phyloP scores from a whole-genome alignment of 2,113 vertebrate genomes.

The Rhineura floridana region DNA sequence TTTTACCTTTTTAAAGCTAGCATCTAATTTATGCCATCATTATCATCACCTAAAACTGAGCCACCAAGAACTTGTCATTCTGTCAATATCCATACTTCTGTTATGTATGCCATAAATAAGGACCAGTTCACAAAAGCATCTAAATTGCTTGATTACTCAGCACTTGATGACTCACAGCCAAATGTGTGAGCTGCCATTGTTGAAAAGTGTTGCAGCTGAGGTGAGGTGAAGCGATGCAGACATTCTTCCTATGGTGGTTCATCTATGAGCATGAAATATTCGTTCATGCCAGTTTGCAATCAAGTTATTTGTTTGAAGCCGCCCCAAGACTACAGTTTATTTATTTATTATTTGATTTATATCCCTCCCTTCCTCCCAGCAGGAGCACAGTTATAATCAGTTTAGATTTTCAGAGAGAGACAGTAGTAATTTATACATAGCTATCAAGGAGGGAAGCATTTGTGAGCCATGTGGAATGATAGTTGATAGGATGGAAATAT shows the following conservation, averaged over 20 bases:
- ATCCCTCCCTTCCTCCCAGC: too few species aligned
- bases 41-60: neutral
- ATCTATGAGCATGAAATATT: neutral
- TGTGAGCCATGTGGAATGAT: neutral
- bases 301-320: neutral
- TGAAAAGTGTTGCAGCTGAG: neutral
- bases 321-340: neutral
- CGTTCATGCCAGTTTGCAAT: neutral
- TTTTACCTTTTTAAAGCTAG: neutral
- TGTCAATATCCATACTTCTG: neutral
- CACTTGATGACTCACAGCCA: neutral
- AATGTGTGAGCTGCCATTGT: neutral
- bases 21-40: constrained; percentile 1
- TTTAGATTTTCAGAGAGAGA: neutral
- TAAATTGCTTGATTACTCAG: neutral
- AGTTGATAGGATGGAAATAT: neutral
- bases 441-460: neutral
- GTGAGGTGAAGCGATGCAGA: neutral
- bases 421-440: neutral
- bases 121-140: neutral
- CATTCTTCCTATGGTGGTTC: neutral
- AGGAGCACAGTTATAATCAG: neutral
- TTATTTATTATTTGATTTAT: too few species aligned
- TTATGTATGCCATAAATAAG: neutral
- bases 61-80: neutral